Evolutionary conservation across 1,140 invertebrate species (phyloP).

Genomic region (Zophobas morio): DNA sequence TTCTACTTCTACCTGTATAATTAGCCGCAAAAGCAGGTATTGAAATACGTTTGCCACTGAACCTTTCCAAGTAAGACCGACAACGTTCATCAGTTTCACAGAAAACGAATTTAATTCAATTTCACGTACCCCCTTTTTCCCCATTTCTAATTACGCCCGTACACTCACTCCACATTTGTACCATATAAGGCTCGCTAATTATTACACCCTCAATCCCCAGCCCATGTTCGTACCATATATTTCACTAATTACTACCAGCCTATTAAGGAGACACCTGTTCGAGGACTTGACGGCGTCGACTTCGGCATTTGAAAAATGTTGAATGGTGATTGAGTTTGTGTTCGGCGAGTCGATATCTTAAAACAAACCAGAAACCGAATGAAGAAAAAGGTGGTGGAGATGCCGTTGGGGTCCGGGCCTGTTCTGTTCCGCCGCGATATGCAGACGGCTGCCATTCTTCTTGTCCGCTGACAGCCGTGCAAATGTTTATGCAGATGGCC

Average conservation of each 20-base stretch:
- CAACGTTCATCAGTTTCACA: no score
- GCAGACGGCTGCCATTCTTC: conserved; percentile 59
- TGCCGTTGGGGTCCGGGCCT: conserved; percentile 44
- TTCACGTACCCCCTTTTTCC: no score
- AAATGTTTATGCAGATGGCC: conserved; percentile 62
- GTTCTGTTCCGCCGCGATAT: conserved; percentile 49
- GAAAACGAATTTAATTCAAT: no score
- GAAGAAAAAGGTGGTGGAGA: conserved; percentile 21
- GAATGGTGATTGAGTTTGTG: conserved; percentile 24
- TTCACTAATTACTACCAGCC: conserved; percentile 22
- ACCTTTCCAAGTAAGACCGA: no score
- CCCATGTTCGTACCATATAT: conserved; percentile 18
- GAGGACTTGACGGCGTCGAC: not conserved
- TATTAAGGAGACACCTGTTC: conserved; percentile 30
- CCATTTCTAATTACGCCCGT: no score
- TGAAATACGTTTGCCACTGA: no score
- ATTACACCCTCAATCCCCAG: not conserved
- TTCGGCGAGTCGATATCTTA: conserved; percentile 28
- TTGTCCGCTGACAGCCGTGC: conserved; percentile 59
- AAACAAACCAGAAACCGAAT: conserved; percentile 14
- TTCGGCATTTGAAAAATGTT: conserved; percentile 15
- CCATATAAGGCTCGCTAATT: no score
- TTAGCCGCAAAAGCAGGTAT: no score
- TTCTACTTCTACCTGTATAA: no score
- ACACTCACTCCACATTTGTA: no score